Conservation (phyloP, 2,113 vertebrate genomes). For the Perccottus glenii region DNA sequence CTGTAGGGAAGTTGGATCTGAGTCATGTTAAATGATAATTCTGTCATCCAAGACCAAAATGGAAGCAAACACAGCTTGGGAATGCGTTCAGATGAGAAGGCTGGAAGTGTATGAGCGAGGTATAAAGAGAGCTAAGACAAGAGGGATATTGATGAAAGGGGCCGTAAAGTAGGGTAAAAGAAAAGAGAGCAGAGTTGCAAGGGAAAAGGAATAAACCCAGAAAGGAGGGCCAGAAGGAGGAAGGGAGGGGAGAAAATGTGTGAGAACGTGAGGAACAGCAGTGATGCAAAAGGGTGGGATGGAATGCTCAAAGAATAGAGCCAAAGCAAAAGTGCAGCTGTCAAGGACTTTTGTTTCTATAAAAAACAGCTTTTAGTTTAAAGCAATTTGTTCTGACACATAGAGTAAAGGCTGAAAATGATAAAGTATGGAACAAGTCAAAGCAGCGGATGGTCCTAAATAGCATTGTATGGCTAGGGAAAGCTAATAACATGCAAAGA, state of each 20-base stretch:
- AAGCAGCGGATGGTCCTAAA: background rate
- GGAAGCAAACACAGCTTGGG: conserved; percentile 36
- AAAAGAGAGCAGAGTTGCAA: conserved; percentile 30
- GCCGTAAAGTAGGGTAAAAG: conserved; percentile 27
- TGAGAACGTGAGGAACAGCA: conserved; percentile 69
- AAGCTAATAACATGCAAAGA: background rate
- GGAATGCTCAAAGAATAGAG: conserved; percentile 65
- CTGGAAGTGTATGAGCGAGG: background rate
- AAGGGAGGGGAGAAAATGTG: conserved; percentile 27
- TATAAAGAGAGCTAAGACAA: conserved; percentile 33
- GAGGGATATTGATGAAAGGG: conserved; percentile 28
- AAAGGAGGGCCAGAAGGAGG: conserved; percentile 1
- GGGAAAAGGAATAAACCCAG: conserved; percentile 5
- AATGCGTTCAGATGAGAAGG: conserved; percentile 10
- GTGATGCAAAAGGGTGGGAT: conserved; percentile 69
- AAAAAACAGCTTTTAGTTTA: conserved; percentile 52
- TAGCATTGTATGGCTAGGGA: background rate
- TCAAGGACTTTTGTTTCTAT: conserved; percentile 68
- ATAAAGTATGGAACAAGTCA: background rate
- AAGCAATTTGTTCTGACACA: conserved; percentile 44
- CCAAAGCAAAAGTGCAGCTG: conserved; percentile 74
- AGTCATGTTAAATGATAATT: conserved; percentile 53
- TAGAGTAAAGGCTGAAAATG: background rate
- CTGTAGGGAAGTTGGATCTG: conserved; percentile 24
- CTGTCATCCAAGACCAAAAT: conserved; percentile 53